Evolutionary conservation across 2,797 vertebrate species (phyloP), one percentile per base, ranked within the genome.

Genomic region (Onychomys arenicola): DNA sequence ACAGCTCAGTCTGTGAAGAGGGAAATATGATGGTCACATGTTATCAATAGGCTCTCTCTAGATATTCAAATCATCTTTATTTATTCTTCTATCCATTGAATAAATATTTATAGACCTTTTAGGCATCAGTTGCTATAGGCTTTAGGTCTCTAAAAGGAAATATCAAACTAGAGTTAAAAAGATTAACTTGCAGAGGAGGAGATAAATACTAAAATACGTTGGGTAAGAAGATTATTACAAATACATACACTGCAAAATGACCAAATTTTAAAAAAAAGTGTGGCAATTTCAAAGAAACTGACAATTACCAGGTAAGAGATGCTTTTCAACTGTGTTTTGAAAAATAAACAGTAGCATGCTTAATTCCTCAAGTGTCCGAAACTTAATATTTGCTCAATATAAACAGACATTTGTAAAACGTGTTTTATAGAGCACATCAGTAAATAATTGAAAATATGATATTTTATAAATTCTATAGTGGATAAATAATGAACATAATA

Each of bases 81-180:
- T 83, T 90, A 69, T 61, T 83, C n/a, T 69, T 17, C 7, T 5
- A 93, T 23, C 37, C 34, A 63, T 25, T 63, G 16, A 63, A 61
- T 78, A 95, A 84, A 89, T 85, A 95, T 78, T 75, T 80, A 78
- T 6, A 89, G 32, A 93, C 49, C 63, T 69, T 91, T 71, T 34
- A 73, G 43, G 9, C 19, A 81, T 89, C 3, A 17, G 55, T 2
- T 88, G 1, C 83, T 89, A 55, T 4, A 90, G 0, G 1, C 12
- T 37, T 65, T 78, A 61, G 27, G 11, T 25, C n/a, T 12, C 5
- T 84, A 73, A 84, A 89, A 46, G 0, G 6, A 95, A 92, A 80
- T 63, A 90, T 80, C 25, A 12, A 78, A 3, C 27, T 82, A 23
- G 25, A 52, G 1, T 89, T 6, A 80, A 78, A 13, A 75, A 61